phyloP scores from a whole-genome alignment of 2,888 invertebrate genomes.

The Electrophaes corylata region DNA sequence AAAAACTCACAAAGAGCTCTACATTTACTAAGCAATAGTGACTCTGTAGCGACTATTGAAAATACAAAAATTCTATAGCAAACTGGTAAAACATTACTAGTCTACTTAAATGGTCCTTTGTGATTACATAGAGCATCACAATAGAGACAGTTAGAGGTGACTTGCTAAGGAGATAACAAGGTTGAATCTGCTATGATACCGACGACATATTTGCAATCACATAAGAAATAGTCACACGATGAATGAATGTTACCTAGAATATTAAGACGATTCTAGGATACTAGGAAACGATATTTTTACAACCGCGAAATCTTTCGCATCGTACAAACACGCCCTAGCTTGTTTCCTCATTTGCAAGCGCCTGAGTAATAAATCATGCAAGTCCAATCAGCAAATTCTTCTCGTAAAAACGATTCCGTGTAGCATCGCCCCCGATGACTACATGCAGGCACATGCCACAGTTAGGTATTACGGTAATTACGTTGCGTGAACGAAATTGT shows the following conservation, averaged over 20 bases:
- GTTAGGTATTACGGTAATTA: conserved; percentile 68
- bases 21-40: too few species aligned
- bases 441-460: conserved; percentile 59
- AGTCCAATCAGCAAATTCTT: conserved; percentile 43
- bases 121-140: conserved; percentile 5
- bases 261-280: too few species aligned
- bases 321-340: too few species aligned
- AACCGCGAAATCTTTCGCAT: too few species aligned
- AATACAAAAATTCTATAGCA: neutral
- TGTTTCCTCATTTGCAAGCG: neutral
- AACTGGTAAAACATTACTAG: neutral
- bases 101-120: neutral
- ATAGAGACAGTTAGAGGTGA: conserved; percentile 12
- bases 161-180: conserved; percentile 11
- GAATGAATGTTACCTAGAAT: too few species aligned
- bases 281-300: too few species aligned
- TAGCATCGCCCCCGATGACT: conserved; percentile 42
- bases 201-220: neutral
- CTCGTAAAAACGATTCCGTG: conserved; percentile 50
- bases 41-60: neutral
- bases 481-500: conserved; percentile 60
- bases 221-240: too few species aligned
- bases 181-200: conserved; percentile 6
- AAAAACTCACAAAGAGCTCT: too few species aligned
- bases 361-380: conserved; percentile 32